Evolutionary conservation across 2,113 vertebrate genomes (phyloP).

Genomic region (Bambusicola thoracicus): DNA sequence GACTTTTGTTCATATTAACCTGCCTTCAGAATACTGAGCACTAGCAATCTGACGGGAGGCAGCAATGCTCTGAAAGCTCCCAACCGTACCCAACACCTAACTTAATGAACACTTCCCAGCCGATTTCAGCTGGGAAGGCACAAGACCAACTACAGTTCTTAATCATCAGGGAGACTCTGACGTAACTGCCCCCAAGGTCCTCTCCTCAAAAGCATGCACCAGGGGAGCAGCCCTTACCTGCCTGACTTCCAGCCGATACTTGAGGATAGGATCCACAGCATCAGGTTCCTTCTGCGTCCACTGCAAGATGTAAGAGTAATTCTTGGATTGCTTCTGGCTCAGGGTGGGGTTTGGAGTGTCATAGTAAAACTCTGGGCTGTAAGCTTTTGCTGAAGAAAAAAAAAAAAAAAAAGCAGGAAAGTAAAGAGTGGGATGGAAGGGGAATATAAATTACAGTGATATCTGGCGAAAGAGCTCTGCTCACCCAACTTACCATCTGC

Average conservation of each 20-base stretch:
- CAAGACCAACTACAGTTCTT: neutral
- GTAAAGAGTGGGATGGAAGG: neutral
- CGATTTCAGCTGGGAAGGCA: neutral
- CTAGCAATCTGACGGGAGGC: neutral
- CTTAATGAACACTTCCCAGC: fast-evolving
- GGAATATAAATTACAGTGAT: neutral
- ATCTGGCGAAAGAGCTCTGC: neutral
- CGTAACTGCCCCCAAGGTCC: neutral
- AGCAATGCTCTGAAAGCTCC: neutral
- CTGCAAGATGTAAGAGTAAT: constrained; percentile 95
- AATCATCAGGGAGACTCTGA: neutral
- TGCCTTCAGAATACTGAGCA: neutral
- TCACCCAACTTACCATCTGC: neutral
- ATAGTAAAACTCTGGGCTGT: constrained; percentile 97
- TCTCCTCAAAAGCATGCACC: neutral
- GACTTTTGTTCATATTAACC: constrained; percentile 18
- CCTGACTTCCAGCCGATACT: constrained; percentile 88
- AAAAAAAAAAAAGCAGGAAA: constrained; percentile 36
- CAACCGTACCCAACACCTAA: neutral
- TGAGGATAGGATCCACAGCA: constrained; percentile 90
- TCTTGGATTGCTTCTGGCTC: constrained; percentile 90
- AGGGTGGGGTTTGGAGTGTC: constrained; percentile 95
- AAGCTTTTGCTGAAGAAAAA: constrained; percentile 85
- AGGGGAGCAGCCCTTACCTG: constrained; percentile 80
- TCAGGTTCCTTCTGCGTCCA: constrained; percentile 96